Conservation (phyloP, 1,140 invertebrate species). For the Sminthurinus signatus region DNA sequence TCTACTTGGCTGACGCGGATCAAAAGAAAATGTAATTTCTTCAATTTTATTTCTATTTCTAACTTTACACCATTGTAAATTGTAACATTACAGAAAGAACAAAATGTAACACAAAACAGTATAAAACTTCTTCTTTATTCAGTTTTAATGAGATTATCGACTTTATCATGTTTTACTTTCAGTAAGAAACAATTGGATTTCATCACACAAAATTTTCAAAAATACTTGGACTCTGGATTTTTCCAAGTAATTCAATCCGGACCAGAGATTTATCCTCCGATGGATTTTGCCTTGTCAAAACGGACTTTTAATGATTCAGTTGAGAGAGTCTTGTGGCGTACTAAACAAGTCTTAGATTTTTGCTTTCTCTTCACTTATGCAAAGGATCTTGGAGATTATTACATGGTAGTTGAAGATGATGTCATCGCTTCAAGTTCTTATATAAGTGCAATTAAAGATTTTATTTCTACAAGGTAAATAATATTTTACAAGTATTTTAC, state of each 20-base stretch:
- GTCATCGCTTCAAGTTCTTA: slow-evolving; percentile 31
- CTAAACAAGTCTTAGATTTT: slow-evolving; percentile 40
- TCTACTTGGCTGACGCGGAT: slow-evolving; percentile 33
- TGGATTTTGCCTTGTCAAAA: slow-evolving; percentile 29
- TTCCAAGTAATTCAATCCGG: slow-evolving; percentile 31
- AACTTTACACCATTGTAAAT: too few relatives aligned
- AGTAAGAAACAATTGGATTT: not conserved
- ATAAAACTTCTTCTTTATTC: too few relatives aligned
- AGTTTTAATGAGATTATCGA: too few relatives aligned
- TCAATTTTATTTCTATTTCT: too few relatives aligned
- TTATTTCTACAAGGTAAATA: slow-evolving; percentile 11
- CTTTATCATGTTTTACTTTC: too few relatives aligned
- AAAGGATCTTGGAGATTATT: slow-evolving; percentile 23
- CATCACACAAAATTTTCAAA: slow-evolving; percentile 5
- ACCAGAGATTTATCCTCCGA: slow-evolving; percentile 32
- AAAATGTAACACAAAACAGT: too few relatives aligned
- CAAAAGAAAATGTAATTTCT: slow-evolving; percentile 13
- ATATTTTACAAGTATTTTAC: too few relatives aligned
- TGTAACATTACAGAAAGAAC: too few relatives aligned
- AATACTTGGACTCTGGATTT: slow-evolving; percentile 35
- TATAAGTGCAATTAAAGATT: slow-evolving; percentile 33
- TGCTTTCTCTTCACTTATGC: slow-evolving; percentile 35
- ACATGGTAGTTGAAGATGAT: slow-evolving; percentile 39
- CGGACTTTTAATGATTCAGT: slow-evolving; percentile 33
- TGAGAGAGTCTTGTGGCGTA: slow-evolving; percentile 21